phyloP scores from a whole-genome alignment of 2,797 vertebrate species.

The Falco cherrug region DNA sequence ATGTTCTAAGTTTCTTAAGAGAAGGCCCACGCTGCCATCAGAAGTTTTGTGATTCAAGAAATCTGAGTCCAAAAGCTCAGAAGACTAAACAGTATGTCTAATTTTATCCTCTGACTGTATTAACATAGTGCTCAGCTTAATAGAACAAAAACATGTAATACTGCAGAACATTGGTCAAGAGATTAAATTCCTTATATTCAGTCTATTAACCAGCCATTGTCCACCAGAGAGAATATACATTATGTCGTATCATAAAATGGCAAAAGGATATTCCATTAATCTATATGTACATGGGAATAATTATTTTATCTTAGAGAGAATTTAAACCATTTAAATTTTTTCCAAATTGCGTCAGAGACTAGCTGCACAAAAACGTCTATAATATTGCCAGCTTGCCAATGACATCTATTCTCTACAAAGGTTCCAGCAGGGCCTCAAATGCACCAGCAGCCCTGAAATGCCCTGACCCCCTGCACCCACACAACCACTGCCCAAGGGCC shows the following conservation, averaged over 20 bases:
- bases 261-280: background rate
- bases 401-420: background rate
- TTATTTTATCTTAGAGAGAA: background rate
- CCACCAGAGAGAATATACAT: background rate
- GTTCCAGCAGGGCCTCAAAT: background rate
- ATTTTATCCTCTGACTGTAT: background rate
- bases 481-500: fast-evolving
- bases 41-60: background rate
- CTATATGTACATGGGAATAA: background rate
- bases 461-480: background rate
- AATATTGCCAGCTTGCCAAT: background rate
- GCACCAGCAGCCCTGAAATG: background rate
- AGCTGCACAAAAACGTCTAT: background rate
- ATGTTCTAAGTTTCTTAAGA: background rate
- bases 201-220: background rate
- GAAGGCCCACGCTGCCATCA: background rate
- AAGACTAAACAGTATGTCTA: background rate
- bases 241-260: background rate
- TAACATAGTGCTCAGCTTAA: background rate
- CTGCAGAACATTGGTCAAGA: background rate
- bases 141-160: background rate
- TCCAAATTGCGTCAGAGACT: background rate
- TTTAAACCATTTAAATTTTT: background rate
- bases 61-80: background rate
- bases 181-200: background rate